Conservation (phyloP, 2,797 vertebrate genomes). For the Nannoperca obscura region DNA sequence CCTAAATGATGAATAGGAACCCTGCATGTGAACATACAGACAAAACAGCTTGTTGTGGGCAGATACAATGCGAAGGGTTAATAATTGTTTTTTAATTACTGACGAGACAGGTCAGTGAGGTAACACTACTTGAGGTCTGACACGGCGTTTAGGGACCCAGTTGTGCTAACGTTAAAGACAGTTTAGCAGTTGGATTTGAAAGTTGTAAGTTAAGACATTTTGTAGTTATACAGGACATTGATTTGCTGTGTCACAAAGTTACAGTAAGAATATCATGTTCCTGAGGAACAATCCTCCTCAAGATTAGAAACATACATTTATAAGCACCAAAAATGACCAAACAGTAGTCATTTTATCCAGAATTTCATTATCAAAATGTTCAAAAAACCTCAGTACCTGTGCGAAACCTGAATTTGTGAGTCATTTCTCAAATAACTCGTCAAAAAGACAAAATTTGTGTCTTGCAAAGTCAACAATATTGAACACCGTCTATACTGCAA, state of each 20-base stretch:
- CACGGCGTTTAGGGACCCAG: conserved; percentile 58
- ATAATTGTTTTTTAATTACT: conserved; percentile 1
- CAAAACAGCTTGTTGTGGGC: conserved; percentile 26
- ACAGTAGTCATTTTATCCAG: conserved; percentile 63
- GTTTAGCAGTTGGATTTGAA: conserved; percentile 28
- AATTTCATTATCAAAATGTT: conserved; percentile 72
- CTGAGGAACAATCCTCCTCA: conserved; percentile 53
- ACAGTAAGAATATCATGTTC: conserved; percentile 34
- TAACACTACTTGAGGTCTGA: conserved; percentile 71
- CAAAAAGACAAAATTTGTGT: conserved; percentile 23
- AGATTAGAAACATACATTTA: conserved; percentile 60
- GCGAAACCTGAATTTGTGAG: conserved; percentile 66
- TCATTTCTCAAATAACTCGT: conserved; percentile 45
- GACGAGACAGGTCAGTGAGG: conserved; percentile 58
- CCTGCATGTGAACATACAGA: conserved; percentile 42
- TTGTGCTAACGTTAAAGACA: conserved; percentile 40
- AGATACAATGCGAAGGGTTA: conserved; percentile 21
- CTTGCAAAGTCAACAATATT: conserved; percentile 38
- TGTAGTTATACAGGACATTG: conserved; percentile 31
- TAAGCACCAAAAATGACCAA: conserved; percentile 80
- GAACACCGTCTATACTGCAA: conserved; percentile 48
- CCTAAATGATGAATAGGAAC: conserved; percentile 42
- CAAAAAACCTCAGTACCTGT: conserved; percentile 47
- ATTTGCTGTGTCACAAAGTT: conserved; percentile 48
- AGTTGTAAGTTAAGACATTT: conserved; percentile 58